Conservation (phyloP, 2,888 invertebrate species). For the Rhimphoctona megacephalus region DNA sequence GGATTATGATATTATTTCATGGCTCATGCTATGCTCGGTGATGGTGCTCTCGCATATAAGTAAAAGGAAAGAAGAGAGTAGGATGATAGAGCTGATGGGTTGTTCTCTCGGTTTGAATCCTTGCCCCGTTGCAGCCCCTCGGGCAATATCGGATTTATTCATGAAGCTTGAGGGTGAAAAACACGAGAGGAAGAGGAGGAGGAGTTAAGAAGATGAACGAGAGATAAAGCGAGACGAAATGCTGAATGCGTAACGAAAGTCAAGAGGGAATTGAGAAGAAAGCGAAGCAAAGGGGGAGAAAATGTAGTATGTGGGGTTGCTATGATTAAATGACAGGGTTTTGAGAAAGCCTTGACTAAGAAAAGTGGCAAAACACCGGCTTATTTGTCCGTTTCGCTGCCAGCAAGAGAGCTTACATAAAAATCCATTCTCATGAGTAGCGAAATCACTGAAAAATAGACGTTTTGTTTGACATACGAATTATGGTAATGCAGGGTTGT, state of each 20-base stretch:
- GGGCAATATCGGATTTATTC: conserved; percentile 50
- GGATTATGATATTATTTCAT: conserved; percentile 65
- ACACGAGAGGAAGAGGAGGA: neutral
- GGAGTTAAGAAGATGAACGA: conserved; percentile 12
- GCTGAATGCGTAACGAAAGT: conserved; percentile 32
- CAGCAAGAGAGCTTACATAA: conserved; percentile 13
- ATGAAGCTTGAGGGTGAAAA: conserved; percentile 28
- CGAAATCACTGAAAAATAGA: conserved; percentile 56
- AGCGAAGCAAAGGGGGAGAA: neutral
- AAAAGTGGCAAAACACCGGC: conserved; percentile 43
- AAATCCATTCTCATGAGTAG: conserved; percentile 28
- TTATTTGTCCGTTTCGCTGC: conserved; percentile 48
- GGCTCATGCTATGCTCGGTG: conserved; percentile 38
- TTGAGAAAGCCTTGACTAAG: conserved; percentile 38
- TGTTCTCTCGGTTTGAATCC: conserved; percentile 14
- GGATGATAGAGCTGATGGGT: conserved; percentile 7
- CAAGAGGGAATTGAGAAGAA: conserved; percentile 8
- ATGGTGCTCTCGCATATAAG: conserved; percentile 51
- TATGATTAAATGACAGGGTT: conserved; percentile 62
- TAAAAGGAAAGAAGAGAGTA: neutral
- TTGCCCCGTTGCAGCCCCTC: conserved; percentile 31
- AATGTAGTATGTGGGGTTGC: conserved; percentile 34
- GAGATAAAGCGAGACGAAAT: conserved; percentile 33
- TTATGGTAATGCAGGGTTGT: conserved; percentile 59
- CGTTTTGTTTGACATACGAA: conserved; percentile 63